Conservation (phyloP, 2,797 vertebrate species). For the Lophius americanus region DNA sequence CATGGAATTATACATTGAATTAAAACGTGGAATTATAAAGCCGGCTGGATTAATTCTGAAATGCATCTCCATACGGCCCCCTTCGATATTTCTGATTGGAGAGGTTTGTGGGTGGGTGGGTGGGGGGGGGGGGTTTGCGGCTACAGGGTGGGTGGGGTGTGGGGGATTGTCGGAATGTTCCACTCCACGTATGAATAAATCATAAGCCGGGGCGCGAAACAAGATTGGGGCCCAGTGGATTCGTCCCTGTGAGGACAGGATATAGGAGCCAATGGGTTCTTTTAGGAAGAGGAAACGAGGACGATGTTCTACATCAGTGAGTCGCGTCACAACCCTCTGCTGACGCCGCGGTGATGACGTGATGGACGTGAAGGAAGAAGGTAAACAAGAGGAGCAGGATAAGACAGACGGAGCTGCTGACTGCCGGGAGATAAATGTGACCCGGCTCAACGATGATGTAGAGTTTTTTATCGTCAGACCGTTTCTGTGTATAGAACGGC, state of each 20-base stretch:
- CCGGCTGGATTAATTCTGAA: slow-evolving; percentile 43
- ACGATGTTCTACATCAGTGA: slow-evolving; percentile 39
- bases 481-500: too few relatives aligned
- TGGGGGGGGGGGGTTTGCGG: slow-evolving; percentile 8
- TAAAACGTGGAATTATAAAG: slow-evolving; percentile 6
- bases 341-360: neutral
- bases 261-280: slow-evolving; percentile 32
- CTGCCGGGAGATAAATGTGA: slow-evolving; percentile 1
- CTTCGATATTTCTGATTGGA: slow-evolving; percentile 58
- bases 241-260: slow-evolving; percentile 53
- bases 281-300: slow-evolving; percentile 35
- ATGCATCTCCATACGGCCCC: slow-evolving; percentile 2
- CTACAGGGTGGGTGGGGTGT: slow-evolving; percentile 42
- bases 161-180: slow-evolving; percentile 53
- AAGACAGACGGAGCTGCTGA: slow-evolving; percentile 5
- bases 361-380: slow-evolving; percentile 20
- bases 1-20: slow-evolving; percentile 22
- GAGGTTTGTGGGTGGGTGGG: slow-evolving; percentile 42
- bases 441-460: neutral
- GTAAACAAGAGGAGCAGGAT: neutral
- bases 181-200: slow-evolving; percentile 73
- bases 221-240: slow-evolving; percentile 61
- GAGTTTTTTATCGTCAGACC: neutral
- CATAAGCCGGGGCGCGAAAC: slow-evolving; percentile 59
- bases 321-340: slow-evolving; percentile 8